Percentiles rank a stretch among this genome's conserved stretches.
These are phyloP conservation scores for Baccha elongata DNA, from an alignment of 2,888 invertebrate species.

Conservation along the genomic window DNA sequence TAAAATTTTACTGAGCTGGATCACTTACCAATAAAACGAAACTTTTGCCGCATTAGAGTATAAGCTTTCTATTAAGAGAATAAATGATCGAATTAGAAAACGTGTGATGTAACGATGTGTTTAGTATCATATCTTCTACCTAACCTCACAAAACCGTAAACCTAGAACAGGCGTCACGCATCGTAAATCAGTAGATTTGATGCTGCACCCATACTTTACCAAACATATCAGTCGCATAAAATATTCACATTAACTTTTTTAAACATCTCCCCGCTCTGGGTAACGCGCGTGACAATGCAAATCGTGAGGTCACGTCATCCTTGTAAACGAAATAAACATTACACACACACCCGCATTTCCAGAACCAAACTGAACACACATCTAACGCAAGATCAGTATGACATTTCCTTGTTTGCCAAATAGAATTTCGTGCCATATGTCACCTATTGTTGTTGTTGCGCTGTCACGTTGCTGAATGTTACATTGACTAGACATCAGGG, in stretches of 20 bases:
- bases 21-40: no score
- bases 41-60: no score
- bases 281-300: slow-evolving; percentile 71
- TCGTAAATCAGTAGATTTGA: not conserved
- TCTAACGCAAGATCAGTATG: slow-evolving; percentile 69
- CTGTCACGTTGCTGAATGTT: slow-evolving; percentile 50
- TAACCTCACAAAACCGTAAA: not conserved
- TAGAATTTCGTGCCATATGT: slow-evolving; percentile 41
- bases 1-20: no score
- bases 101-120: no score
- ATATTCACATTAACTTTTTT: not conserved
- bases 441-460: slow-evolving; percentile 45
- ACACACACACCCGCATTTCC: slow-evolving; percentile 27
- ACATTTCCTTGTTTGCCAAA: slow-evolving; percentile 71
- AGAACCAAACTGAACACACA: slow-evolving; percentile 31
- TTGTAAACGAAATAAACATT: slow-evolving; percentile 7
- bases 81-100: no score
- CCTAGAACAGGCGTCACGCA: slow-evolving; percentile 6
- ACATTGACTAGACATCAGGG: slow-evolving; percentile 57
- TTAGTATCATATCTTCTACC: no score
- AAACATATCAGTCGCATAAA: not conserved
- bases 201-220: slow-evolving; percentile 16
- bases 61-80: no score
- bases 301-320: slow-evolving; percentile 71
- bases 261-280: slow-evolving; percentile 31